Conservation (phyloP, 2,888 invertebrate species). For the Napeogenes sylphis region DNA sequence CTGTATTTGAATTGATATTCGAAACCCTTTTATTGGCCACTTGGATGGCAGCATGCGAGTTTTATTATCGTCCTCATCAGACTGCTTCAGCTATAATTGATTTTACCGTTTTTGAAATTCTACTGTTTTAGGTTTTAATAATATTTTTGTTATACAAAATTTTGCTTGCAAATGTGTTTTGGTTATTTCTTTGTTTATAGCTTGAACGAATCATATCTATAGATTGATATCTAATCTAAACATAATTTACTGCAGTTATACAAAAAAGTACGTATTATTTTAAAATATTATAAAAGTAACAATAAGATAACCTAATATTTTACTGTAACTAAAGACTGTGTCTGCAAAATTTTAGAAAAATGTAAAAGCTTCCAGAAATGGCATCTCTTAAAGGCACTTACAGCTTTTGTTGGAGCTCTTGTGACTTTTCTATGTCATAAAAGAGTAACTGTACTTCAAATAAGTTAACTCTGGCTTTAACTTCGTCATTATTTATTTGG, state of each 20-base stretch:
- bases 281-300: background rate
- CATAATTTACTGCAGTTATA: background rate
- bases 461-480: slow-evolving; percentile 11
- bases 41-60: slow-evolving; percentile 24
- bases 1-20: slow-evolving; percentile 35
- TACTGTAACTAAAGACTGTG: background rate
- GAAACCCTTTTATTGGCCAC: slow-evolving; percentile 35
- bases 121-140: too few species aligned
- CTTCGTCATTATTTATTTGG: slow-evolving; percentile 13
- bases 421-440: slow-evolving; percentile 12
- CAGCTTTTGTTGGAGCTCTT: slow-evolving; percentile 2
- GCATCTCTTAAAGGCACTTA: slow-evolving; percentile 15
- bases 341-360: slow-evolving; percentile 11
- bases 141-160: too few species aligned
- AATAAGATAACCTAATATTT: background rate
- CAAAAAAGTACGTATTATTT: background rate
- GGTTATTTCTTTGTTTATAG: too few species aligned
- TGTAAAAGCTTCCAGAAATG: slow-evolving; percentile 16
- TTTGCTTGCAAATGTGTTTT: too few species aligned
- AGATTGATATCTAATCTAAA: background rate
- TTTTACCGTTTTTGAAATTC: slow-evolving; percentile 9
- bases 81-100: slow-evolving; percentile 27
- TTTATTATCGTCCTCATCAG: slow-evolving; percentile 32
- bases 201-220: too few species aligned
- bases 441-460: slow-evolving; percentile 12